Evolutionary conservation across 92 coral and sea anemone genomes (phyloP).

Genomic region (Chrysogorgia sp.): DNA sequence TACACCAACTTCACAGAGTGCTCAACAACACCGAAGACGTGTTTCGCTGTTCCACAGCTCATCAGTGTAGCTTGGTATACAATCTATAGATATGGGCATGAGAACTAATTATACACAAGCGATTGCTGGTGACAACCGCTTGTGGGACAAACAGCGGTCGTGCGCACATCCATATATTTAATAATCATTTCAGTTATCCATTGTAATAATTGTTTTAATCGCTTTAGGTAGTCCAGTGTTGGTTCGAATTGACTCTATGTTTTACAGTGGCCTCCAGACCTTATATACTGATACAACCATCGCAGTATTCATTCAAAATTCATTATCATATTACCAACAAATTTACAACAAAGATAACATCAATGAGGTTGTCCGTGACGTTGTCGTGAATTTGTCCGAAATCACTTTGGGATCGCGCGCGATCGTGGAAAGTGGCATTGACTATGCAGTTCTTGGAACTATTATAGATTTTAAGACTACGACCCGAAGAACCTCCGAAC

Average conservation of each 20-base stretch:
- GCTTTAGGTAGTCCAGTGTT: slow-evolving; percentile 14
- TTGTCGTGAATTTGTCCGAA: neutral
- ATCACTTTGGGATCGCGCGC: neutral
- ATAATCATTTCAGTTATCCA: neutral
- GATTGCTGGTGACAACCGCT: too few relatives aligned
- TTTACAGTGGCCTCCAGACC: slow-evolving; percentile 24
- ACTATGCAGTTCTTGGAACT: slow-evolving; percentile 13
- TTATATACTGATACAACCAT: neutral
- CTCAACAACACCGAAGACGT: too few relatives aligned
- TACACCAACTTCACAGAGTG: too few relatives aligned
- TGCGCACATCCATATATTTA: neutral
- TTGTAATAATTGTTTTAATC: neutral
- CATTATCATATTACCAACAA: slow-evolving; percentile 1
- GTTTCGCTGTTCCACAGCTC: too few relatives aligned
- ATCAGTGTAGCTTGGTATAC: too few relatives aligned
- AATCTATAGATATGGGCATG: too few relatives aligned
- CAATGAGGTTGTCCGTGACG: neutral
- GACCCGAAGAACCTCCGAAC: neutral
- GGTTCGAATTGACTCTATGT: slow-evolving; percentile 17
- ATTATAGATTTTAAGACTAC: neutral
- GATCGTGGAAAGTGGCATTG: neutral
- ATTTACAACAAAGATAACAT: slow-evolving; percentile 12
- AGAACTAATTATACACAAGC: too few relatives aligned
- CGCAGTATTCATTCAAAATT: slow-evolving; percentile 15
- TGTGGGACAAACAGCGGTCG: too few relatives aligned